A percentile compares a stretch with the other conserved stretches of the same genome.
Evolutionary conservation across 2,888 invertebrate genomes (phyloP).

Genomic region (Drosophila mimetica): DNA sequence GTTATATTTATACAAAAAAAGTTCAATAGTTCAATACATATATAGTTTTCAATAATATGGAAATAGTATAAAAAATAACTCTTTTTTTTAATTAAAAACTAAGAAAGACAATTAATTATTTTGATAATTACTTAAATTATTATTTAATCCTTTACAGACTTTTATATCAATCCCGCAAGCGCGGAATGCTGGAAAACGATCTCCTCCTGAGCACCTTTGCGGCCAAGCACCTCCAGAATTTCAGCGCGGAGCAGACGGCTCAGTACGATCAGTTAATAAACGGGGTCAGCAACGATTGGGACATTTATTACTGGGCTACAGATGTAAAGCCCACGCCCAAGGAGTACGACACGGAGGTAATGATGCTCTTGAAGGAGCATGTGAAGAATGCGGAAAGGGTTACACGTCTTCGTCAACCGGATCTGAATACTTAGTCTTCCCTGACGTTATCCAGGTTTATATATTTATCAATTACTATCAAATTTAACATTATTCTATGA

Average conservation of each 20-base stretch:
- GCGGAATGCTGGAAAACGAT: constrained; percentile 98
- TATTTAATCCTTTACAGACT: constrained; percentile 87
- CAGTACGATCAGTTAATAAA: constrained; percentile 96
- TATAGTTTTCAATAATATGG: no score
- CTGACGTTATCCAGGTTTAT: background rate
- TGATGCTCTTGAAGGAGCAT: constrained; percentile 93
- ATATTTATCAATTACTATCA: background rate
- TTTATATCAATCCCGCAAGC: constrained; percentile 97
- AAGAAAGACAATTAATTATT: no score
- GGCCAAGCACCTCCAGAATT: constrained; percentile 89
- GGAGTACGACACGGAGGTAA: constrained; percentile 94
- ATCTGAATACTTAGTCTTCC: constrained; percentile 74
- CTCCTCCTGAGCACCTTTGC: constrained; percentile 96
- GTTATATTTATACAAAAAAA: no score
- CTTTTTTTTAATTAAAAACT: no score
- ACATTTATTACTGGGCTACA: constrained; percentile 97
- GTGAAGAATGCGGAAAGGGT: constrained; percentile 91
- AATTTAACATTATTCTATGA: background rate
- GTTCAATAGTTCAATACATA: no score
- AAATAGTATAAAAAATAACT: no score
- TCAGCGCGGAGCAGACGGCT: constrained; percentile 89
- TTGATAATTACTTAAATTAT: no score
- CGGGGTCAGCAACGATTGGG: constrained; percentile 97
- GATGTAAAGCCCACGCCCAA: constrained; percentile 91
- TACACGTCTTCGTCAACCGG: constrained; percentile 88